Base-by-base conservation (phyloP, 2,113 vertebrate species). In the Triplophysa tibetana region DNA sequence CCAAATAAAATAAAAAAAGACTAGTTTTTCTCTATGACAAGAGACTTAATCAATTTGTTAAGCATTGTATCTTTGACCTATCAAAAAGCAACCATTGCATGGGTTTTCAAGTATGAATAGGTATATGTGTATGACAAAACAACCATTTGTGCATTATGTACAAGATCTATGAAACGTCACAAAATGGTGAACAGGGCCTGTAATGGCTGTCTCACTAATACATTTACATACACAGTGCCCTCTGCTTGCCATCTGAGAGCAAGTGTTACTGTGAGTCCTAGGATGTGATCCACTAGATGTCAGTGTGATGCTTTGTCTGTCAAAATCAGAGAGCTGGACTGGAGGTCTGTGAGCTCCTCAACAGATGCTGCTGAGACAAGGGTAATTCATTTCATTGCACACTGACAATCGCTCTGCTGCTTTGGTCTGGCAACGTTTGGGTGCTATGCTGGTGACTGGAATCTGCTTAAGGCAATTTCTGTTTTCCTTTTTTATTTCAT, bases 221-320 rank as follows among this genome's bases (percentile, higher is more conserved):
- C 12, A 63, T 75, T 17, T 75, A 75, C 43, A 82, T 65, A 82
- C 61, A 86, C 81, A 81, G 80, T 84, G 85, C 85, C 85, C 85
- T 84, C 85, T 86, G 83, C 82, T 84, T 86, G 82, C 70, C 63
- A 76, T 67, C 70, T 67, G 50, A 50, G 78, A 75, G 60, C 4
- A 7, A 50, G 50, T 52, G 45, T 63, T 72, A 19, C 9, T 8
- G 45, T 21, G 54, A 75, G 60, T 65, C 61, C 68, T 11, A 4
- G 10, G 50, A 38, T 38, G 8, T 77, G 76, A 11, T 45, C 89
- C 91, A 90, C 88, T 85, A 90, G 91, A 87, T 90, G 90, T 86
- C 90, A 90, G 83, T 90, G 80, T 89, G 64, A 78, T 43, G 41
- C 86, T 63, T 72, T 85, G 70, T 26, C 48, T 86, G 21, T 75